Base-by-base conservation (phyloP, 1,140 invertebrate genomes). In the Drosophila pruinosa region DNA sequence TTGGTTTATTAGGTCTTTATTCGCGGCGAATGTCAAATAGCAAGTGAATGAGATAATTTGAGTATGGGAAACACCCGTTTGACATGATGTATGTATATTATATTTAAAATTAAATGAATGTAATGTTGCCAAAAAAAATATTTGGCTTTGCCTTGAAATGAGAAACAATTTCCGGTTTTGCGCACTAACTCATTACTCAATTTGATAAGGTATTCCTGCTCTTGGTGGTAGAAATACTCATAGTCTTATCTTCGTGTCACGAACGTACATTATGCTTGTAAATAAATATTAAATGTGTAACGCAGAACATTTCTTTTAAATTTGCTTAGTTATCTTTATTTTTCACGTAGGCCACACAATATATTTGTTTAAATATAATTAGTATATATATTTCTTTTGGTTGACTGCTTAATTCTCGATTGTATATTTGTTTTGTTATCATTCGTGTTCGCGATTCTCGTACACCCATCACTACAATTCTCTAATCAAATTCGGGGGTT, bases 141-240 rank as follows among this genome's bases (percentile, higher is more conserved):
- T 34, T 48, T 57, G 52, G 41, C 52, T 38, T 7, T 34, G 39
- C 47, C 19, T 10, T 21, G 47, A n/a, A 45, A 53, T 10, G 28
- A 3, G 28, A 22, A 26, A 43, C 14, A 28, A 31, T 31, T 68
- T 68, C 64, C 56, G 56, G 45, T 50, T 41, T 6, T 59, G 56
- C 56, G 56, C 64, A 34, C 36, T 67, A 3, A 12, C 12, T 22
- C 3, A 12, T 5, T 52, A 7, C 34, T 50, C 56, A 43, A 4
- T 34, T 41, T 24, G 45, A 68, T 19, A 31, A 52, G 15, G 34
- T 52, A 26, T 8, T 38, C 15, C 24, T 31, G 31, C 43, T 39
- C 63, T 48, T 22, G 7, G 1, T n/a, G 2, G 12, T 4, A 50
- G 31, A 39, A 54, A 2, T 34, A 38, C 3, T 28, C 2, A 4